phyloP scores from a whole-genome alignment of 2,888 invertebrate genomes.

The Ectropis crepuscularia region DNA sequence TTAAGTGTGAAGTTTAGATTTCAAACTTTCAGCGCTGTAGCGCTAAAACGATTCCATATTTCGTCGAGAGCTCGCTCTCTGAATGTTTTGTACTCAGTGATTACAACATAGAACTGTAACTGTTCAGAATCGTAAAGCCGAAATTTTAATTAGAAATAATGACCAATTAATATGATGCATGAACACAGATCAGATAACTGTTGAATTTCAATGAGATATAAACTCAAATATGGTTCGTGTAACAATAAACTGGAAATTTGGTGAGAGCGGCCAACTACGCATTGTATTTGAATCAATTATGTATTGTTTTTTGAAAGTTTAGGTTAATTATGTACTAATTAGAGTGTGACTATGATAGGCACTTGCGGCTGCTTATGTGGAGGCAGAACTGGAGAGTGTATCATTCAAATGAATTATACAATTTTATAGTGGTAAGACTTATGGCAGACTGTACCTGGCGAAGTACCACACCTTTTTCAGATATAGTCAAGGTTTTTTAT shows the following conservation, averaged over 20 bases:
- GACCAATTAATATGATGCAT: conserved; percentile 63
- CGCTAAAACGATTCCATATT: too few species aligned
- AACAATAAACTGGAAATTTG: conserved; percentile 41
- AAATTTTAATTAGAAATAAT: conserved; percentile 63
- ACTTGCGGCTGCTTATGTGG: conserved; percentile 16
- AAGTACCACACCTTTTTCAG: too few species aligned
- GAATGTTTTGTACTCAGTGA: conserved; percentile 3
- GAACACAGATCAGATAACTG: conserved; percentile 57
- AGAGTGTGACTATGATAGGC: conserved; percentile 33
- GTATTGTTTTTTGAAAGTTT: conserved; percentile 39
- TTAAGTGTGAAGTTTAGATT: too few species aligned
- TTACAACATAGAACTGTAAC: conserved; percentile 31
- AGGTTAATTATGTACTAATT: conserved; percentile 30
- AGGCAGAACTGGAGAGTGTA: background rate
- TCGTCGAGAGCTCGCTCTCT: conserved; percentile 30
- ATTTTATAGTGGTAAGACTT: too few species aligned
- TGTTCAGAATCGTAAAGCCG: conserved; percentile 51
- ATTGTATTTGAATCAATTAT: conserved; percentile 39
- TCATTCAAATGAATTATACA: background rate
- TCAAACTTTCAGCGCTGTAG: too few species aligned
- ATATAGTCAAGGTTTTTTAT: too few species aligned
- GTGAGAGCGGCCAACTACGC: conserved; percentile 36
- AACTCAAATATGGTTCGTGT: conserved; percentile 37
- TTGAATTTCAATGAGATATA: conserved; percentile 56
- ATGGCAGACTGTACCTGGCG: too few species aligned